These are phyloP conservation scores for Microcebus jonahi DNA, from an alignment of 2,113 vertebrate species.

Conservation along the genomic window DNA sequence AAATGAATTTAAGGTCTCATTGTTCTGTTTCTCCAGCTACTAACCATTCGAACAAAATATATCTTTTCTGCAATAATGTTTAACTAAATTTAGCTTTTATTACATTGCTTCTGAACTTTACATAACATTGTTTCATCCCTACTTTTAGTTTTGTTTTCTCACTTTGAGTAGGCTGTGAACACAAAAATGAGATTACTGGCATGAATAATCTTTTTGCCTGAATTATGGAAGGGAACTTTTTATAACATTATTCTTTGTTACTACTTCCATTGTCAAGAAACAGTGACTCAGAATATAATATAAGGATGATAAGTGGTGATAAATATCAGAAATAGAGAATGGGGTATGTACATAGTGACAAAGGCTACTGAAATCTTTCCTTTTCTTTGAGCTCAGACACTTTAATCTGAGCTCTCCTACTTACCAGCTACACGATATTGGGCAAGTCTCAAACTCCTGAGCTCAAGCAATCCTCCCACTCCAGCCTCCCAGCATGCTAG, in stretches of 20 bases:
- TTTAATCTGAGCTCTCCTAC: not conserved
- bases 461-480: too few relatives aligned
- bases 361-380: not conserved
- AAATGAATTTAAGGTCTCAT: not conserved
- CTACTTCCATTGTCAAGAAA: conserved; percentile 12
- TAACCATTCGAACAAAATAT: not conserved
- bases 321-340: not conserved
- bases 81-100: conserved; percentile 27
- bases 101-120: not conserved
- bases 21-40: not conserved
- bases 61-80: not conserved
- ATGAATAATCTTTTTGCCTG: not conserved
- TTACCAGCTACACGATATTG: not conserved
- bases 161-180: not conserved
- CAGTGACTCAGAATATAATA: not conserved
- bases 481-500: too few relatives aligned
- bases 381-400: not conserved
- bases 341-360: not conserved
- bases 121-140: not conserved
- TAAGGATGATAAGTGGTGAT: not conserved
- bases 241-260: not conserved
- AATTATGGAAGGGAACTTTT: not conserved
- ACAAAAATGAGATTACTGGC: conserved; percentile 34
- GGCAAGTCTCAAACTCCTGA: not conserved
- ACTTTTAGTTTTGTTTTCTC: conserved; percentile 36